Conservation (phyloP, 1,140 invertebrate genomes). For the Vanessa atalanta region DNA sequence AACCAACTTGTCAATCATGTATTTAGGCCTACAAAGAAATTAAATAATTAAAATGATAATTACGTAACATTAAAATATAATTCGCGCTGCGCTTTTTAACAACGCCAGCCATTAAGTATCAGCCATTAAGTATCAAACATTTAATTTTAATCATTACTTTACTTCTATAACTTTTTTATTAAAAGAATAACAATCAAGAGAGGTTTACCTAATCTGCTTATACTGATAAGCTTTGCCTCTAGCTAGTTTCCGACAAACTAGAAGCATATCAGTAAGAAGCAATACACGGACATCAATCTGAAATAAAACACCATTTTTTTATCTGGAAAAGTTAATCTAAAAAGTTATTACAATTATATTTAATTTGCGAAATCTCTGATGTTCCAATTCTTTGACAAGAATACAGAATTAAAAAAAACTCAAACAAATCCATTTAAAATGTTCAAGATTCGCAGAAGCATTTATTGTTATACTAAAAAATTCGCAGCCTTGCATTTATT, state of each 20-base stretch:
- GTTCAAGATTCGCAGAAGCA: not conserved
- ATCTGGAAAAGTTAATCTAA: slow-evolving; percentile 3
- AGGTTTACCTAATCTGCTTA: slow-evolving; percentile 52
- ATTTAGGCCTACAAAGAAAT: slow-evolving; percentile 61
- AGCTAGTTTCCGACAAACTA: slow-evolving; percentile 64
- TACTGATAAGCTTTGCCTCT: slow-evolving; percentile 47
- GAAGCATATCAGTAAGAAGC: slow-evolving; percentile 71
- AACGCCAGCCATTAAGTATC: not conserved
- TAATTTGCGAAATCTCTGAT: not conserved
- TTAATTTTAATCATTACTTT: not conserved
- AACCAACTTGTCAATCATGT: slow-evolving; percentile 63
- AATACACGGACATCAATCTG: slow-evolving; percentile 68
- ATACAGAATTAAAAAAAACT: not conserved
- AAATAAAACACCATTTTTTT: slow-evolving; percentile 42
- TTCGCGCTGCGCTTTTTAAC: slow-evolving; percentile 22
- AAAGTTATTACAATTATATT: not conserved
- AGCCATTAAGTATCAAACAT: not conserved
- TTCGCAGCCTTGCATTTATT: slow-evolving; percentile 8
- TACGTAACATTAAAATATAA: slow-evolving; percentile 8
- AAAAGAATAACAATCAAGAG: slow-evolving; percentile 11
- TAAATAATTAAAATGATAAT: not conserved
- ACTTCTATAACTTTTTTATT: not conserved
- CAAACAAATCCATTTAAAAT: not conserved
- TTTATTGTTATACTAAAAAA: not conserved
- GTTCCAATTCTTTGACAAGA: too few species aligned